These are phyloP conservation scores for Rallus limicola DNA, from an alignment of 2,113 vertebrate genomes.

Conservation along the genomic window DNA sequence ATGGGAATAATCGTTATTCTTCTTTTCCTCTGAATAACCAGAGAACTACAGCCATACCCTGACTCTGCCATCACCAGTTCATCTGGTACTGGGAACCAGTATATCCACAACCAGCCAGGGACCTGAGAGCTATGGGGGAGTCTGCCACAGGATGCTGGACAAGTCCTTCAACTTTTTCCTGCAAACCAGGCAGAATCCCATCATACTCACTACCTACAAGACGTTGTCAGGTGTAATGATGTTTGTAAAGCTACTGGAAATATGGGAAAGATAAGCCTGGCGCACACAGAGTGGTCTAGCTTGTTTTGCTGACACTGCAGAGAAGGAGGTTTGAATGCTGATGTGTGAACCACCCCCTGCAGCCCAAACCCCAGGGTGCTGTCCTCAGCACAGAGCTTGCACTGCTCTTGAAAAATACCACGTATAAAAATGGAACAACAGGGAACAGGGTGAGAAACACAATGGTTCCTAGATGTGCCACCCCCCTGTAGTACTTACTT, in stretches of 20 bases:
- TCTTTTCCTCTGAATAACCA: background rate
- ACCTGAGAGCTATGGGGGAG: background rate
- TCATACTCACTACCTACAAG: background rate
- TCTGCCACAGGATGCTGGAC: background rate
- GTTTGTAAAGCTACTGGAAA: background rate
- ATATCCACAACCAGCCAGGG: background rate
- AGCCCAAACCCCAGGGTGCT: background rate
- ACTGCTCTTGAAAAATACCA: background rate
- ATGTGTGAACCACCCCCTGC: background rate
- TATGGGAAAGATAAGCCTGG: background rate
- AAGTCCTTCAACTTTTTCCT: background rate
- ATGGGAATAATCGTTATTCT: background rate
- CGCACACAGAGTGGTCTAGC: background rate
- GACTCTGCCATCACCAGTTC: background rate
- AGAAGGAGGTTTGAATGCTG: background rate
- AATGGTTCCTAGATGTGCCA: background rate
- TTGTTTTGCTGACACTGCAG: background rate
- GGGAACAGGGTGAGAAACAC: background rate
- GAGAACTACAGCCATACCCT: background rate
- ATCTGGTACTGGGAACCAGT: background rate
- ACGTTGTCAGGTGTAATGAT: background rate
- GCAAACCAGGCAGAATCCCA: background rate
- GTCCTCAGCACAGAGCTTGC: background rate
- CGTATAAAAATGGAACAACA: rapidly evolving
- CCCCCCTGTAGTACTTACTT: constrained; percentile 75